Base-by-base conservation (phyloP, 2,113 vertebrate species). In the Psammodynastes pulverulentus region DNA sequence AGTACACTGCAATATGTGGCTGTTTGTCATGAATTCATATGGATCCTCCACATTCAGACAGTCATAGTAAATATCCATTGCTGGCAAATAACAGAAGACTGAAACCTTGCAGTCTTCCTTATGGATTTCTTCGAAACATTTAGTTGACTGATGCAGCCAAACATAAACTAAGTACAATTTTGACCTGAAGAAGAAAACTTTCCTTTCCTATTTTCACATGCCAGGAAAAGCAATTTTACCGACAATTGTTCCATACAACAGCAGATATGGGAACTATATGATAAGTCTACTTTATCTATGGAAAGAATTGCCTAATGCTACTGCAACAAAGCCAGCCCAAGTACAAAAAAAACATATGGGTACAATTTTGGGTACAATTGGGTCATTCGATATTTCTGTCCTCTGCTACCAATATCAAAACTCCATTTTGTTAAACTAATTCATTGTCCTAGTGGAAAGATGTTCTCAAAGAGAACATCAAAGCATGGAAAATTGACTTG, bases 401-500 rank as follows among this genome's bases (percentile, higher is more conserved):
- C 24, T 62, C 2, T 1, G 8, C 62, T 54, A 43, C 23, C 84
- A 54, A 87, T 46, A 58, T 46, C 3, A 84, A 89, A 89, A 92
- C 1, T 23, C 45, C 24, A 72, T 39, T n/a, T 87, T 46, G 45
- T 58, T 85, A 49, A 85, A 29, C 21, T 49, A 26, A 46, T 21
- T 89, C 53, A 92, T 86, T 92, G 88, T 86, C 79, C 85, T 62
- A 34, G 49, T 85, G 56, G 51, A 87, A 89, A 92, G 79, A 9
- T 86, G 43, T 86, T 39, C 53, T 92, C 45, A 84, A 62, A 46
- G 39, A 89, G 53, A 15, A 89, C 45, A 62, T 43, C 29, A 86
- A 58, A 84, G 46, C 21, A 92, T 91, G n/a, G 15, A 92, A 92
- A 92, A 89, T 85, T 85, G 45, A 92, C 45, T 62, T 62, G 53